phyloP scores from a whole-genome alignment of 2,113 vertebrate genomes.

The Pollimyrus isidori region DNA sequence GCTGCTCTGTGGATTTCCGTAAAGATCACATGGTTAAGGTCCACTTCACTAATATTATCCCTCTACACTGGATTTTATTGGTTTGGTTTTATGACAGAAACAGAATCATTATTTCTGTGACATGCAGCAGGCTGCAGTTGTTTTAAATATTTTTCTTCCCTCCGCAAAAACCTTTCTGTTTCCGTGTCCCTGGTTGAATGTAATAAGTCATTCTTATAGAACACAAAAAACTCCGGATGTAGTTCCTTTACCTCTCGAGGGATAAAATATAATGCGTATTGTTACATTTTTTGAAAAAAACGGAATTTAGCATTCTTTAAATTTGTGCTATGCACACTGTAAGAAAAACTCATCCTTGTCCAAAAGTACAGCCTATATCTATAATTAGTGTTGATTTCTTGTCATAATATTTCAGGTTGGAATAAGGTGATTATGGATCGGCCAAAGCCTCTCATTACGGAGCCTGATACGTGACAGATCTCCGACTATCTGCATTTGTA shows the following conservation, averaged over 20 bases:
- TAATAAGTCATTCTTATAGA: not conserved
- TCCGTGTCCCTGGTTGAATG: not conserved
- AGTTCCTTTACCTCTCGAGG: not conserved
- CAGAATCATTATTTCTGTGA: not conserved
- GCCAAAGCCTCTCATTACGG: slow-evolving; percentile 3
- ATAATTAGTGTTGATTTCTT: not conserved
- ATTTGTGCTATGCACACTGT: not conserved
- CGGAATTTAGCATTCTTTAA: not conserved
- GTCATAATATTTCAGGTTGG: not conserved
- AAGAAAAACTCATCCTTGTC: not conserved
- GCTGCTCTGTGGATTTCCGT: not conserved
- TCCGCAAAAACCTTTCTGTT: not conserved
- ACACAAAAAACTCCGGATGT: not conserved
- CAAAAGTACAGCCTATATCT: not conserved
- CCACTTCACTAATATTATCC: not conserved
- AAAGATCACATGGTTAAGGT: not conserved
- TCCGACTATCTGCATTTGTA: not conserved
- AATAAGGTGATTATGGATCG: not conserved
- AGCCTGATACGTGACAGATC: not conserved
- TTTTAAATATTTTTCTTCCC: not conserved
- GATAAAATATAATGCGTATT: not conserved
- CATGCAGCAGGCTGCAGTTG: not conserved
- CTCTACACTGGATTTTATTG: not conserved
- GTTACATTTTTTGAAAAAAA: not conserved
- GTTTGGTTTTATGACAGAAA: not conserved